Percentiles rank a stretch among this genome's conserved stretches.
phyloP scores from a whole-genome alignment of 2,113 vertebrate species.

The Mormyrus iriodes region DNA sequence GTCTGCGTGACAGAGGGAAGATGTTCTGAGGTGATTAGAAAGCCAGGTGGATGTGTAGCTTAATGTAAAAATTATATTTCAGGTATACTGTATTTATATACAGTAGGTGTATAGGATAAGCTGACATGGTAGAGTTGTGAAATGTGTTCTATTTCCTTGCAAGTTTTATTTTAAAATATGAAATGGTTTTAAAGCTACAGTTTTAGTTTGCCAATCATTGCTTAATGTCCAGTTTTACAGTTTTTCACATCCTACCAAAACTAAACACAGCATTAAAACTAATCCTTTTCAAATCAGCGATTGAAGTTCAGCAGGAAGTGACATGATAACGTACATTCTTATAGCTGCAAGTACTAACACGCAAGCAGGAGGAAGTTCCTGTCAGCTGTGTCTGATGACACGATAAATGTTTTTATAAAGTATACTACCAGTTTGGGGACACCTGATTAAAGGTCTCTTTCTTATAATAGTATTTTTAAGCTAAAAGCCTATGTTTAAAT shows the following conservation, averaged over 20 bases:
- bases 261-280: background rate
- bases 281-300: background rate
- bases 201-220: background rate
- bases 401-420: background rate
- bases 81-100: too few relatives aligned
- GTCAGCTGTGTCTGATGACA: background rate
- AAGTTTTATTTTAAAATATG: background rate
- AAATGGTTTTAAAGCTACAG: background rate
- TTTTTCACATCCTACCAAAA: background rate
- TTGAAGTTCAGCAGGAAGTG: background rate
- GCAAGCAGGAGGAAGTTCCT: background rate
- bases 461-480: background rate
- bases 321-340: background rate
- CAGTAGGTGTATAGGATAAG: background rate
- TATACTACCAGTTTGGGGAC: background rate
- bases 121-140: background rate
- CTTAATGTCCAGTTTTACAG: background rate
- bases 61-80: background rate
- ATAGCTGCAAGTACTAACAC: background rate
- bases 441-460: background rate
- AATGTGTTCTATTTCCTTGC: background rate
- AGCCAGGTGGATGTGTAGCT: background rate
- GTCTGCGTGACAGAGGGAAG: background rate
- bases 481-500: background rate
- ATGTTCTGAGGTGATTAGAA: background rate